These are phyloP conservation scores for Catharus minimus DNA, from an alignment of 2,113 vertebrate genomes.

Conservation along the genomic window DNA sequence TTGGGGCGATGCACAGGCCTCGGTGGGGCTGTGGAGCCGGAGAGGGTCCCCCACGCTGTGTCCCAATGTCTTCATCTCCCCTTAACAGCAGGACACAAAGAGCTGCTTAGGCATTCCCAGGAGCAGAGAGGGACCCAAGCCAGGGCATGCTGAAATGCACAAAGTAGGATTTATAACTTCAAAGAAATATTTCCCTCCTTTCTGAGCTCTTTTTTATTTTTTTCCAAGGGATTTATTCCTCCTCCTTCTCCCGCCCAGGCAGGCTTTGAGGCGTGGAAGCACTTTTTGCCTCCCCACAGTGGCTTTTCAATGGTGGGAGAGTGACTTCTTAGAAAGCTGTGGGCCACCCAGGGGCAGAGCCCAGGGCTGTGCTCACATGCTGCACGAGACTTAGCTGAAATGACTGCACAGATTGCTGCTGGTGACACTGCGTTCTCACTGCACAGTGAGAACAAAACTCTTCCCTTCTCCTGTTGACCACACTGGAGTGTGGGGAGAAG, in stretches of 20 bases:
- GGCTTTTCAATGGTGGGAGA: not conserved
- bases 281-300: not conserved
- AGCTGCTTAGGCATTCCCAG: not conserved
- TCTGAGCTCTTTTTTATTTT: not conserved
- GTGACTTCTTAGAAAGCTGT: not conserved
- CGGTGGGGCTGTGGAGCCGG: rapidly evolving
- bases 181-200: constrained; percentile 27
- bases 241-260: not conserved
- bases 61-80: not conserved
- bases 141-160: constrained; percentile 31
- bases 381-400: not conserved
- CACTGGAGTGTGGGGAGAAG: rapidly evolving
- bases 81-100: constrained; percentile 2
- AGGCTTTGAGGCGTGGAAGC: not conserved
- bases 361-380: rapidly evolving
- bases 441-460: not conserved
- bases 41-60: not conserved
- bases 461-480: not conserved
- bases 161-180: constrained; percentile 58
- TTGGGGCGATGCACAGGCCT: rapidly evolving
- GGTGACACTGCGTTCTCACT: rapidly evolving
- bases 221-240: not conserved
- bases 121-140: constrained; percentile 5
- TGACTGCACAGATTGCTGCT: rapidly evolving
- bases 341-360: not conserved